Conservation (phyloP, 2,797 vertebrate genomes). For the Apogon hyalosoma region DNA sequence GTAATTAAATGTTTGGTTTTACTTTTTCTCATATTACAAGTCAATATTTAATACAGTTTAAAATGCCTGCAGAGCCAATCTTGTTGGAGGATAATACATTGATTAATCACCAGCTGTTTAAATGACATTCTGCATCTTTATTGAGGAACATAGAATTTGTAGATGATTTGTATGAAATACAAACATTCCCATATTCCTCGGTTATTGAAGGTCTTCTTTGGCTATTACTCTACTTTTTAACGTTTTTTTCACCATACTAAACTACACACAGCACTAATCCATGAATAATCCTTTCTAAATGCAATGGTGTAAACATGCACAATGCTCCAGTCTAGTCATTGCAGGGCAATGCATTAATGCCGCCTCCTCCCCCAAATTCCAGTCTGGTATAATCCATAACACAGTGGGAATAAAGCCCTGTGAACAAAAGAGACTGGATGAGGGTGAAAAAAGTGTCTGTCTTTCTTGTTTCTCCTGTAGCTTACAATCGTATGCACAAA, state of each 20-base stretch:
- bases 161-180: background rate
- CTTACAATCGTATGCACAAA: background rate
- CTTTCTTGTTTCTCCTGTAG: constrained; percentile 3
- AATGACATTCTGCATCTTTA: constrained; percentile 1
- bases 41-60: no score
- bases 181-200: background rate
- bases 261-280: constrained; percentile 63
- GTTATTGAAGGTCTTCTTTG: background rate
- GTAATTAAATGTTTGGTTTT: no score
- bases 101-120: constrained; percentile 15
- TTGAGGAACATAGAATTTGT: background rate
- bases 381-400: constrained; percentile 69
- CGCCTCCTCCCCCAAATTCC: constrained; percentile 60
- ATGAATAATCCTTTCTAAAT: constrained; percentile 70
- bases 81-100: constrained; percentile 9
- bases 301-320: constrained; percentile 69
- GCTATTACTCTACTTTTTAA: constrained; percentile 24
- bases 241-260: constrained; percentile 42
- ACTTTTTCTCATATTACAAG: no score
- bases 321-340: constrained; percentile 62
- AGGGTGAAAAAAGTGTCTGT: constrained; percentile 11
- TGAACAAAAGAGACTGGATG: constrained; percentile 48
- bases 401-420: constrained; percentile 55
- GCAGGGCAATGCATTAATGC: constrained; percentile 55
- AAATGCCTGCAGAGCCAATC: background rate